Base-by-base conservation (phyloP, 92 coral and sea anemone genomes). In the Siderastrea siderea region DNA sequence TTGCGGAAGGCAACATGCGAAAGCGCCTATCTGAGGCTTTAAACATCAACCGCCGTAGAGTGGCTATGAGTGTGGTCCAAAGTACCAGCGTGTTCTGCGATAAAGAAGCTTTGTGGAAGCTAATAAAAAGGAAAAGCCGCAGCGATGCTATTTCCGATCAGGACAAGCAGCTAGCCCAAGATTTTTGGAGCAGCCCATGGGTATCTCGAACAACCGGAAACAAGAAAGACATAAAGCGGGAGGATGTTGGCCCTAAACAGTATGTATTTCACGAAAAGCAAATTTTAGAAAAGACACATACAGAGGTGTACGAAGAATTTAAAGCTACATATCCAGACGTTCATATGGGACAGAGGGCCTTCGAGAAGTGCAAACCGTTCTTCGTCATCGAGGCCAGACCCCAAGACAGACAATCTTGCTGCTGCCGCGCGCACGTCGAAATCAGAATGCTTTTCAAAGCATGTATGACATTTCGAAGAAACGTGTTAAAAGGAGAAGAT, bases 201-300 rank as follows among this genome's bases (percentile, higher is more conserved):
- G 78, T 86, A 1, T 91, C 93, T 1, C 85, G 94, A 6, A 80
- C 94, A 15, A 94, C 94, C 4, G 93, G 93, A 19, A 94, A 94
- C 75, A 91, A 91, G 65, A 74, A 81, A 44, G 96, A 94, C 76
- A n/a, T n/a, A 6, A 72, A 77, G 0, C 55, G 81, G 50, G 70
- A 90, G 61, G 86, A 75, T 3, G 63, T 85, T 11, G 93, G 89
- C 3, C 84, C 91, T 11, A 88, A 80, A 57, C 83, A 73, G 7
- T 91, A 88, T 68, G 50, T 86, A 14, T 50, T 59, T 7, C 96
- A 91, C 53, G 76, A 92, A 47, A 94, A 91, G 47, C 89, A 94
- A 50, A 68, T 94, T 6, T 49, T 94, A 47, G 92, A 93, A 59
- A 83, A 90, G 57, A n/a, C n/a, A 93, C 93, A 93, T 73, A 90